Evolutionary conservation across 2,113 vertebrate species (phyloP), one percentile per base, ranked within the genome.

Genomic region (Ranitomeya variabilis): DNA sequence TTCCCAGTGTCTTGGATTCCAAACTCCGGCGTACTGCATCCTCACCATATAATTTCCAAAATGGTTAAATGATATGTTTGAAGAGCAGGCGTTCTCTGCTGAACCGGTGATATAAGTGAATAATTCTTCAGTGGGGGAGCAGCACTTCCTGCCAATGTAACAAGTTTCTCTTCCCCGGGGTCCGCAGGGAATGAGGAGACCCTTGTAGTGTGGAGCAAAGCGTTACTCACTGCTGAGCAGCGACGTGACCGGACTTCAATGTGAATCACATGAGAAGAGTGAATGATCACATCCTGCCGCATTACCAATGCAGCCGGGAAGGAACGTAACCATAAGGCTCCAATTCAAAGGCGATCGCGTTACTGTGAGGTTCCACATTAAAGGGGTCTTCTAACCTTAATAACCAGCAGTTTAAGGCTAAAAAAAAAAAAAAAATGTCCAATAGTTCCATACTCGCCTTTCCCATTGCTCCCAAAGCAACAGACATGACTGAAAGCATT

Each of bases 181-280:
- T 76, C 85, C 55, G 8, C 19, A 23, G 71, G 54, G 71, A 60
- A 9, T 13, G 26, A 13, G 71, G 57, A 51, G 55, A 69, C 66
- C 82, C 21, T 26, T 16, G 31, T 52, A 64, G 37, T 52, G 57
- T 14, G 85, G 82, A 84, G 82, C 45, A 55, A 18, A 66, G 37
- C 6, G 21, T 84, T 84, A 84, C 64, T 86, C 85, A 86, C 69
- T n/a, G 71, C 71, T 31, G 84, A 77, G 84, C 19, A 11, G 45
- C 10, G 51, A 37, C 13, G 23, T 76, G 84, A 74, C 84, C 52
- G 71, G 55, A 86, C 71, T 76, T 86, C 31, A 76, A 23, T 62
- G 55, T 74, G 82, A 66, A 45, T 59, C 26, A 57, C 55, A 76
- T 45, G 69, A 76, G 83, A 85, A 37, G 0, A 77, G 19, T 45